Conservation (phyloP, 2,113 vertebrate genomes). For the Phoxinus phoxinus region DNA sequence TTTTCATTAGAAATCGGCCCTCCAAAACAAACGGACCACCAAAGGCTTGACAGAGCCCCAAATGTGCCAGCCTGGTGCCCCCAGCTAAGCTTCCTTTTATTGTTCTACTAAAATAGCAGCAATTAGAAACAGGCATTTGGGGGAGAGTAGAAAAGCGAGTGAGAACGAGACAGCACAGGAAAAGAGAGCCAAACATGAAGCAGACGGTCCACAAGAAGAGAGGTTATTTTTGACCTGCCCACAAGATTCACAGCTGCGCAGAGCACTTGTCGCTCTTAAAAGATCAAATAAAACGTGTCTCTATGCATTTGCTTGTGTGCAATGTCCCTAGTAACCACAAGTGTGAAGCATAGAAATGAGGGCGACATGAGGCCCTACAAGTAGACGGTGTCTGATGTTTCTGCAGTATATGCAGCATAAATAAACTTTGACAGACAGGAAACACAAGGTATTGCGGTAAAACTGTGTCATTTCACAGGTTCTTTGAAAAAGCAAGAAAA, state of each 20-base stretch:
- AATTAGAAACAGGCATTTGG: slow-evolving; percentile 9
- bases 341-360: slow-evolving; percentile 24
- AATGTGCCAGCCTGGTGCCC: slow-evolving; percentile 40
- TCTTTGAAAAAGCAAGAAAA: background rate
- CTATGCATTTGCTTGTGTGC: slow-evolving; percentile 33
- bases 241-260: background rate
- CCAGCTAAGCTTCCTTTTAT: slow-evolving; percentile 55
- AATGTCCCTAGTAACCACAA: slow-evolving; percentile 34
- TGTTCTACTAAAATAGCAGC: slow-evolving; percentile 62
- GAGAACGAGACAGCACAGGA: background rate
- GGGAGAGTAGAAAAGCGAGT: background rate
- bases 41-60: slow-evolving; percentile 1
- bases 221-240: slow-evolving; percentile 14
- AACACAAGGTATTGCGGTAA: background rate
- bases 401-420: background rate
- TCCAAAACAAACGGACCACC: slow-evolving; percentile 6
- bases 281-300: background rate
- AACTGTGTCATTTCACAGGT: background rate
- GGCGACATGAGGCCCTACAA: background rate
- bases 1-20: background rate
- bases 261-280: slow-evolving; percentile 19
- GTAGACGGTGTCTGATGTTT: background rate
- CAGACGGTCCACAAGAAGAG: slow-evolving; percentile 29
- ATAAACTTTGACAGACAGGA: slow-evolving; percentile 15
- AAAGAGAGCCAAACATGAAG: background rate